A percentile compares a stretch with the other conserved stretches of the same genome.
These are phyloP conservation scores for Paraplagusia blochii DNA, from an alignment of 2,113 vertebrate species.

Conservation along the genomic window DNA sequence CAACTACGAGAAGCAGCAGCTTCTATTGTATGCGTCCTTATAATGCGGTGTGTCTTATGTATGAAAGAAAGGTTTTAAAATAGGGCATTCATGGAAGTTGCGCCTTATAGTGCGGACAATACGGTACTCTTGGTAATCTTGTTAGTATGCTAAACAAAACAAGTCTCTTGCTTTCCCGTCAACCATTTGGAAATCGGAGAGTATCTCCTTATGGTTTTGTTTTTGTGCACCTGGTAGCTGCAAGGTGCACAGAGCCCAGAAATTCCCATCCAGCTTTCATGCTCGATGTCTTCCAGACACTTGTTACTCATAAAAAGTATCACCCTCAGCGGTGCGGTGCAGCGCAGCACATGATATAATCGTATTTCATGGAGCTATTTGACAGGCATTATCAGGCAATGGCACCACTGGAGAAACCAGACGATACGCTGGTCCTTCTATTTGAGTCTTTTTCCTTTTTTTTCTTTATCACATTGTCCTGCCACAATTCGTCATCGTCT, in stretches of 20 bases:
- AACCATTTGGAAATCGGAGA: constrained; percentile 13
- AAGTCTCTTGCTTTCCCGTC: constrained; percentile 11
- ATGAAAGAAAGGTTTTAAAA: too few relatives aligned
- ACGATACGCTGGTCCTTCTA: constrained; percentile 33
- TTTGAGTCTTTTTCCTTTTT: constrained; percentile 25
- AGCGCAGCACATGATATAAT: constrained; percentile 36
- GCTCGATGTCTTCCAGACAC: constrained; percentile 36
- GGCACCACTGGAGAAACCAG: constrained; percentile 29
- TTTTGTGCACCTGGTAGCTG: constrained; percentile 39
- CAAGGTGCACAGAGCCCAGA: constrained; percentile 31
- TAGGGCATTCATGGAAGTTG: too few relatives aligned
- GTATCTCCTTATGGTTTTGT: constrained; percentile 5
- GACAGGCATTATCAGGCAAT: constrained; percentile 42
- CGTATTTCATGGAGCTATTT: constrained; percentile 44
- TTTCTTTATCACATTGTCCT: too few relatives aligned
- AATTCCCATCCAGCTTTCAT: constrained; percentile 32
- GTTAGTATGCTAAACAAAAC: constrained; percentile 4
- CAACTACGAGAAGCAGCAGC: too few relatives aligned
- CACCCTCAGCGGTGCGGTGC: constrained; percentile 25
- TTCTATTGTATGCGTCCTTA: too few relatives aligned
- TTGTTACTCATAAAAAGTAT: constrained; percentile 50
- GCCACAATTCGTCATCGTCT: constrained; percentile 1
- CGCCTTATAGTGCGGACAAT: too few relatives aligned
- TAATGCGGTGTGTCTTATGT: too few relatives aligned
- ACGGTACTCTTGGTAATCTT: constrained; percentile 18